Evolutionary conservation across 2,888 invertebrate genomes (phyloP).

Genomic region (Agonopterix heracliana): DNA sequence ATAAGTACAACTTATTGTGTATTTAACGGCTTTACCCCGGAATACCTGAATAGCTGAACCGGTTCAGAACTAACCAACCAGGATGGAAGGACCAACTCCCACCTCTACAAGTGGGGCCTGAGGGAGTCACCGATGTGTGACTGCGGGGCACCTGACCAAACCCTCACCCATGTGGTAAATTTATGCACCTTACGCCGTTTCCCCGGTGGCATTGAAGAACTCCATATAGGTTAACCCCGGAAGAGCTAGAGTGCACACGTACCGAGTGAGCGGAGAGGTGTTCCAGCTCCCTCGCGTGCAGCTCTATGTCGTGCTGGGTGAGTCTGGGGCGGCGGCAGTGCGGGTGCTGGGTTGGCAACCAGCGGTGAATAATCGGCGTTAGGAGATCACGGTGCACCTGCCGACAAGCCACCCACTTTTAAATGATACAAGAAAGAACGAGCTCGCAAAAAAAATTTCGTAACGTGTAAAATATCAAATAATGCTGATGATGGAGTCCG

Average conservation of each 20-base stretch:
- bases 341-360: conserved; percentile 60
- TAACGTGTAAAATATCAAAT: not conserved
- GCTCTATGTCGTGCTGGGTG: conserved; percentile 52
- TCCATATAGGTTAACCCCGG: not conserved
- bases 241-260: conserved; percentile 14
- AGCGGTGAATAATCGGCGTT: conserved; percentile 78
- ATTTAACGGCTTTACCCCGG: too few relatives aligned
- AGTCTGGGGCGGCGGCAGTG: conserved; percentile 54
- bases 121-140: too few relatives aligned
- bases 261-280: conserved; percentile 30
- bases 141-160: too few relatives aligned
- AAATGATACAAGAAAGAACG: not conserved
- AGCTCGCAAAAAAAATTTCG: not conserved
- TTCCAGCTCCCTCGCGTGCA: conserved; percentile 47
- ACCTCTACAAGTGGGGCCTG: too few relatives aligned
- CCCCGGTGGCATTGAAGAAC: too few relatives aligned
- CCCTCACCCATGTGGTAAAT: too few relatives aligned
- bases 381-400: conserved; percentile 78
- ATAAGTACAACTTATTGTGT: too few relatives aligned
- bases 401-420: not conserved
- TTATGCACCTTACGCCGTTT: too few relatives aligned
- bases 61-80: too few relatives aligned
- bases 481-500: too few relatives aligned
- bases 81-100: too few relatives aligned
- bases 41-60: too few relatives aligned